Conservation (phyloP, 2,113 vertebrate species). For the Rhinoderma darwinii region DNA sequence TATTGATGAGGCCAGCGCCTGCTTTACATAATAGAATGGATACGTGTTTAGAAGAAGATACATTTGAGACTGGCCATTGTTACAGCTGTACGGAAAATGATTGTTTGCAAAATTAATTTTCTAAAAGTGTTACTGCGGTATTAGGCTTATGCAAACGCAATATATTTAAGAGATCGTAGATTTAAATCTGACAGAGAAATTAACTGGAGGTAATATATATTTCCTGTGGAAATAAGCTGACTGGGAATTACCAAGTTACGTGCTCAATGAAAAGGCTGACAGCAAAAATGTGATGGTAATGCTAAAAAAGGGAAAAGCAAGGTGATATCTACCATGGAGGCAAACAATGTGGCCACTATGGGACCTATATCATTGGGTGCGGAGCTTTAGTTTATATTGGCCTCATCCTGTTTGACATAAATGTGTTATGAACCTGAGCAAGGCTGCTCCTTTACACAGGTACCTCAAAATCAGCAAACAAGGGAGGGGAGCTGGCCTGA, state of each 20-base stretch:
- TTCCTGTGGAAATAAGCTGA: not conserved
- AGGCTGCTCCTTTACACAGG: no score
- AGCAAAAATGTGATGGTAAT: not conserved
- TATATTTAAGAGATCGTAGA: not conserved
- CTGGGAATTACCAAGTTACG: not conserved
- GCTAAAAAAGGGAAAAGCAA: not conserved
- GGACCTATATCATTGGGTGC: not conserved
- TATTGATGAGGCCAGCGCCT: not conserved
- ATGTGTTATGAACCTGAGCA: no score
- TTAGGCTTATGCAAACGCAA: not conserved
- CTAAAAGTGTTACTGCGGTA: constrained; percentile 26
- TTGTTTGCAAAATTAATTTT: constrained; percentile 42
- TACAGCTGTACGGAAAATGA: constrained; percentile 12
- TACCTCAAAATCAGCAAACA: no score
- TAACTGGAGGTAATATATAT: constrained; percentile 19
- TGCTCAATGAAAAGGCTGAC: not conserved
- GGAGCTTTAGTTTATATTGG: no score
- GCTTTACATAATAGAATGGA: constrained; percentile 10
- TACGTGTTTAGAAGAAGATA: not conserved
- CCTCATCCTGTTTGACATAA: no score
- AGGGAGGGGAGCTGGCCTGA: no score
- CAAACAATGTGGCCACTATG: no score
- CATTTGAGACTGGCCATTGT: not conserved
- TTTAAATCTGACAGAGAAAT: constrained; percentile 23
- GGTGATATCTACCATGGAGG: not conserved